phyloP scores from a whole-genome alignment of 1,140 invertebrate genomes.

The Orchestia grillus region DNA sequence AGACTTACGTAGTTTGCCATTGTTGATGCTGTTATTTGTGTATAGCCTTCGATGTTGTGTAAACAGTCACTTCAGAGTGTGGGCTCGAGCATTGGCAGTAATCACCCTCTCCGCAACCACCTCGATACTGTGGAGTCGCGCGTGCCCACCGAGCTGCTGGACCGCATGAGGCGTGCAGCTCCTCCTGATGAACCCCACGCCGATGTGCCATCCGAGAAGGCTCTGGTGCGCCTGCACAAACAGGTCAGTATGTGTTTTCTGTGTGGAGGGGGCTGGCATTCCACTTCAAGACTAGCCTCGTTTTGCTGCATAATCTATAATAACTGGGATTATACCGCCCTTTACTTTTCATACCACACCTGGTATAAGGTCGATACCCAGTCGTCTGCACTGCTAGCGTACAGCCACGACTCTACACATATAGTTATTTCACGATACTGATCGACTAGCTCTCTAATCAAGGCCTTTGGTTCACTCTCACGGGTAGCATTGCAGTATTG shows the following conservation, averaged over 20 bases:
- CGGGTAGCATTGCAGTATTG: too few relatives aligned
- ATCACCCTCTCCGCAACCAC: slow-evolving; percentile 73
- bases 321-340: too few relatives aligned
- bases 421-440: too few relatives aligned
- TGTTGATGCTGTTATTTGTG: too few relatives aligned
- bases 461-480: too few relatives aligned
- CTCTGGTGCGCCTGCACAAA: slow-evolving; percentile 82
- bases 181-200: slow-evolving; percentile 77
- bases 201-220: slow-evolving; percentile 83
- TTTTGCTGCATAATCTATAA: too few relatives aligned
- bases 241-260: slow-evolving; percentile 61
- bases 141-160: slow-evolving; percentile 82
- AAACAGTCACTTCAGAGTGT: slow-evolving; percentile 60
- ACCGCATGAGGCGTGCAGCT: slow-evolving; percentile 79
- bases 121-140: slow-evolving; percentile 90
- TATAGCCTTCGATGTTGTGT: not conserved
- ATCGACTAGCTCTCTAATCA: too few relatives aligned
- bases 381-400: too few relatives aligned
- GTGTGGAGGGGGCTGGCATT: not conserved
- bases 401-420: too few relatives aligned
- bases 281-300: not conserved
- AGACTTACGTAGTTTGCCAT: too few relatives aligned
- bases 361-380: too few relatives aligned
- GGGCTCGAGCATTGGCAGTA: slow-evolving; percentile 69
- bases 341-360: too few relatives aligned